Evolutionary conservation across 2,113 vertebrate species (phyloP).

Genomic region (Erythrocercus mccallii): DNA sequence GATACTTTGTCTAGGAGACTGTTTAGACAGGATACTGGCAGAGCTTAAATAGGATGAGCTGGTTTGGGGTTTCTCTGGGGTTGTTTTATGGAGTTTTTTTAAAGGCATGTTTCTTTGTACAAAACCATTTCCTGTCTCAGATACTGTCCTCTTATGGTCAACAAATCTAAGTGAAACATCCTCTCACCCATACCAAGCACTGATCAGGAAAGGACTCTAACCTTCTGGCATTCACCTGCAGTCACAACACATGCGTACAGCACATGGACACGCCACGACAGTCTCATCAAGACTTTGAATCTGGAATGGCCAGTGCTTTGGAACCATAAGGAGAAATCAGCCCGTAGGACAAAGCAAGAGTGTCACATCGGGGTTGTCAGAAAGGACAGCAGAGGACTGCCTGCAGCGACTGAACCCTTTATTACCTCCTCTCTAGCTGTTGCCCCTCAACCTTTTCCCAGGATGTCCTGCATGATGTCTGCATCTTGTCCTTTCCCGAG

Average conservation of each 20-base stretch:
- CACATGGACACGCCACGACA: not conserved
- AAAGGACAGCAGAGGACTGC: not conserved
- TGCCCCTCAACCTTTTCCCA: not conserved
- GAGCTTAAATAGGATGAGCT: not conserved
- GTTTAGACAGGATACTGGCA: not conserved
- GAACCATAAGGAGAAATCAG: not conserved
- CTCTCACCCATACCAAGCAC: not conserved
- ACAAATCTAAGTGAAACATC: not conserved
- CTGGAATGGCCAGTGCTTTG: not conserved
- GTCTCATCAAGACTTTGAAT: not conserved
- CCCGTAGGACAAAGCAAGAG: not conserved
- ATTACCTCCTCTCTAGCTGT: not conserved
- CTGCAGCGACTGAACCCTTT: not conserved
- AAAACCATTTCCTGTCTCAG: not conserved
- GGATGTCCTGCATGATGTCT: not conserved
- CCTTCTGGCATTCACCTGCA: not conserved
- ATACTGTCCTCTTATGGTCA: not conserved
- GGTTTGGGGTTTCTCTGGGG: not conserved
- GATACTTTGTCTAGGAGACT: not conserved
- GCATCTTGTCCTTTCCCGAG: not conserved
- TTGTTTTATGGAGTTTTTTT: not conserved
- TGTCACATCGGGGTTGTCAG: accelerated
- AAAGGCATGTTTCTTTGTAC: not conserved
- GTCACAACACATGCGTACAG: not conserved
- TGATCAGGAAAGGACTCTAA: not conserved